Evolutionary conservation across 2,113 vertebrate genomes (phyloP).

Genomic region (Pseudopipra pipra): DNA sequence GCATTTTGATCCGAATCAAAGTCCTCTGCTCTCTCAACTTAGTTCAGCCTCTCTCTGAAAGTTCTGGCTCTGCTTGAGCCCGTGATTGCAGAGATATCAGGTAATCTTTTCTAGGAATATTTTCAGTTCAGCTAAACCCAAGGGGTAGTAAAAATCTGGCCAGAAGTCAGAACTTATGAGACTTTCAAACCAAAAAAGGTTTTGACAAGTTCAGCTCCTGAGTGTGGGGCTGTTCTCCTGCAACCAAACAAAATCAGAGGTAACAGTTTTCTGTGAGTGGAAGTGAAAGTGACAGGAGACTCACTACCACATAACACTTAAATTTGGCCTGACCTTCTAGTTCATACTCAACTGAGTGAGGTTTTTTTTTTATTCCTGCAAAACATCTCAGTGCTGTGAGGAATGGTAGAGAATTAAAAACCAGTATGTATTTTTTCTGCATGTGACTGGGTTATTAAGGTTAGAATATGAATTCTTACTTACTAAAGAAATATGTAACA

Average conservation of each 20-base stretch:
- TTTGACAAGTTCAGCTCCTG: conserved; percentile 1
- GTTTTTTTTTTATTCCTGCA: background rate
- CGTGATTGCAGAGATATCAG: background rate
- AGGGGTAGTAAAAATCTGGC: background rate
- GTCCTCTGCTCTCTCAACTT: background rate
- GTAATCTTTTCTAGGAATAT: background rate
- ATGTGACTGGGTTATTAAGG: background rate
- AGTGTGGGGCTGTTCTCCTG: background rate
- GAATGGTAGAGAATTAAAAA: background rate
- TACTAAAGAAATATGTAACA: background rate
- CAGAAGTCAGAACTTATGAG: background rate
- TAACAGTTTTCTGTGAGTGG: background rate
- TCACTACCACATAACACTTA: background rate
- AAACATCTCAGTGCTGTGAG: background rate
- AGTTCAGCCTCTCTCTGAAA: background rate
- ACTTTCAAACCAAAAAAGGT: background rate
- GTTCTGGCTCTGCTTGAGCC: background rate
- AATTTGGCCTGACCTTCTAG: background rate
- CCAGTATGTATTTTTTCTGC: background rate
- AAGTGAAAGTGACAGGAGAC: background rate
- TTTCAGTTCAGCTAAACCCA: background rate
- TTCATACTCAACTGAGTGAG: background rate
- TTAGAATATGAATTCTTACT: background rate
- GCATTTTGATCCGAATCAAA: background rate
- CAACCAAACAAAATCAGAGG: background rate